Conservation (phyloP, 1,140 invertebrate genomes). For the Drosophila mauritiana region DNA sequence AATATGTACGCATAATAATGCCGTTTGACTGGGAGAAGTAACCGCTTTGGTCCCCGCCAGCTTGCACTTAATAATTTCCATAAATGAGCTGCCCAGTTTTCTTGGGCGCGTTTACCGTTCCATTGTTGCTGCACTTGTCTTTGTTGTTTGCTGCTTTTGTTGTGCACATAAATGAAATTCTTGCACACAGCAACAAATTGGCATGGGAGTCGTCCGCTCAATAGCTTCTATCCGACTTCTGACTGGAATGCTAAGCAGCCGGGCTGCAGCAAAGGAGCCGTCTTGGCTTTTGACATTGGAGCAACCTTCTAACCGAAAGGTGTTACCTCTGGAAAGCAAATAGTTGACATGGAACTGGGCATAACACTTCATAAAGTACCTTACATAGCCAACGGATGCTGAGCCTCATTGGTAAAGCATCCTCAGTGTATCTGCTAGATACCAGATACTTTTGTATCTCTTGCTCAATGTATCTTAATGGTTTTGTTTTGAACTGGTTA, state of each 20-base stretch:
- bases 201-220: constrained; percentile 17
- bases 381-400: neutral
- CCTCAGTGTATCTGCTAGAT: neutral
- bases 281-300: constrained; percentile 13
- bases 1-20: constrained; percentile 49
- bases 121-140: constrained; percentile 33
- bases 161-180: constrained; percentile 57
- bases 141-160: constrained; percentile 23
- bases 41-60: constrained; percentile 20
- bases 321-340: neutral
- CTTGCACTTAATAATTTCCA: constrained; percentile 61
- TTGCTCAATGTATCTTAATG: constrained; percentile 12
- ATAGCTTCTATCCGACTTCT: constrained; percentile 31
- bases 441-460: neutral
- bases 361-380: neutral
- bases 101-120: constrained; percentile 46
- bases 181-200: constrained; percentile 56
- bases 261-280: constrained; percentile 23
- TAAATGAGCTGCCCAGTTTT: constrained; percentile 49
- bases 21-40: constrained; percentile 23
- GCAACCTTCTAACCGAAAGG: constrained; percentile 6
- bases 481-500: constrained; percentile 24
- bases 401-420: neutral
- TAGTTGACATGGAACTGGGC: neutral
- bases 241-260: constrained; percentile 62